A percentile compares a stretch with the other conserved stretches of the same genome.
Evolutionary conservation across 2,113 vertebrate species (phyloP).

Genomic region (Microcebus murinus): DNA sequence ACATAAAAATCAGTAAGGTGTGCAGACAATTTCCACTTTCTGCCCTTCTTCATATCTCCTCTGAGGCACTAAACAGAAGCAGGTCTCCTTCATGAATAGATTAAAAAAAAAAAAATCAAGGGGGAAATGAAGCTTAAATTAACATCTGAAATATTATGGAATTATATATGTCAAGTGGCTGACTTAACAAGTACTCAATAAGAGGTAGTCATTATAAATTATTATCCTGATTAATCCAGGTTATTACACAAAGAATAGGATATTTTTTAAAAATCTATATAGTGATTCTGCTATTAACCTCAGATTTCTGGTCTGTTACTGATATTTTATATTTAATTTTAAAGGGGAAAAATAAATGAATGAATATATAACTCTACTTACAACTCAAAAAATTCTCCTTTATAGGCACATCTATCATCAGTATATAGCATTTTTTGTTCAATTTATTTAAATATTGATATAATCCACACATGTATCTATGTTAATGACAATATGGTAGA

Average conservation of each 20-base stretch:
- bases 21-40: neutral
- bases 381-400: neutral
- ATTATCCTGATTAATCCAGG: constrained; percentile 2
- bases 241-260: neutral
- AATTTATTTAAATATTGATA: neutral
- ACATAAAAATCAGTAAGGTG: constrained; percentile 41
- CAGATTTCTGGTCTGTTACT: neutral
- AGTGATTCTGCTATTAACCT: neutral
- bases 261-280: neutral
- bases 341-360: neutral
- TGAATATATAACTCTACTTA: neutral
- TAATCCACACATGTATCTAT: neutral
- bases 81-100: neutral
- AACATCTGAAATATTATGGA: constrained; percentile 10
- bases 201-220: neutral
- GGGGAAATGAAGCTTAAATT: constrained; percentile 57
- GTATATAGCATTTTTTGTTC: neutral
- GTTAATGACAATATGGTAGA: neutral
- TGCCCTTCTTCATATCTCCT: constrained; percentile 18
- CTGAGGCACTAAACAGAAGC: neutral
- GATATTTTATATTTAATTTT: constrained; percentile 38
- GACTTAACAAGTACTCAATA: constrained; percentile 15
- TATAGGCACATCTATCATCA: neutral
- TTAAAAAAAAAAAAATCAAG: constrained; percentile 26
- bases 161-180: constrained; percentile 35